Evolutionary conservation across 2,888 invertebrate genomes (phyloP).

Genomic region (Hymenopus coronatus): DNA sequence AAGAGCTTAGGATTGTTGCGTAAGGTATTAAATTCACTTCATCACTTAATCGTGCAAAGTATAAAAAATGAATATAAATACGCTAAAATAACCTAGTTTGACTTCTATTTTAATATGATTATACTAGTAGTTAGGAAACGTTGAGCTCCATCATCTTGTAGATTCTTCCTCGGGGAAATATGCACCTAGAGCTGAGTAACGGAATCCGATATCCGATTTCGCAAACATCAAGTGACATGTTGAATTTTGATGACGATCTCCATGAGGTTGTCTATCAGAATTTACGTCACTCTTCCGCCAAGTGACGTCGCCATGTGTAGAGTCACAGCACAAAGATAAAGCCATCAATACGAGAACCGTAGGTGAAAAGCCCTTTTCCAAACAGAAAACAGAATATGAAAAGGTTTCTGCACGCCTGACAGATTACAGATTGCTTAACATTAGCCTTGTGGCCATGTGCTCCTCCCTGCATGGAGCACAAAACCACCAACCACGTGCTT

Average conservation of each 20-base stretch:
- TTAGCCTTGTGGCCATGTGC: background rate
- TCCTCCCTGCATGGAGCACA: background rate
- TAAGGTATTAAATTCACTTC: too few relatives aligned
- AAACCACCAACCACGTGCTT: background rate
- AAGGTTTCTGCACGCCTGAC: slow-evolving; percentile 1
- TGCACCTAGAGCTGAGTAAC: background rate
- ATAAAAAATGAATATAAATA: too few relatives aligned
- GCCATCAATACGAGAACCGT: background rate
- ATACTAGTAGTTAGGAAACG: too few relatives aligned
- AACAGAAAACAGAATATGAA: slow-evolving; percentile 7
- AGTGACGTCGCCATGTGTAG: background rate
- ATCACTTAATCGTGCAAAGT: too few relatives aligned
- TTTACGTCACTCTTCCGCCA: background rate
- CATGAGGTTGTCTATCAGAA: background rate
- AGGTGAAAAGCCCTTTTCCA: slow-evolving; percentile 12
- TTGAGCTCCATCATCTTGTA: too few relatives aligned
- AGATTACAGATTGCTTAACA: background rate
- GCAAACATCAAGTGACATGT: background rate
- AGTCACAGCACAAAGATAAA: background rate
- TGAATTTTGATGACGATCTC: background rate
- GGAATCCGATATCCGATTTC: background rate
- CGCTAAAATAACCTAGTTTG: too few relatives aligned
- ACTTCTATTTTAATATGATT: too few relatives aligned
- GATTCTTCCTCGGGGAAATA: too few relatives aligned
- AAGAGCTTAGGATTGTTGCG: too few relatives aligned